Evolutionary conservation across 2,888 invertebrate species (phyloP).

Genomic region (Caenorhabditis sulstoni): DNA sequence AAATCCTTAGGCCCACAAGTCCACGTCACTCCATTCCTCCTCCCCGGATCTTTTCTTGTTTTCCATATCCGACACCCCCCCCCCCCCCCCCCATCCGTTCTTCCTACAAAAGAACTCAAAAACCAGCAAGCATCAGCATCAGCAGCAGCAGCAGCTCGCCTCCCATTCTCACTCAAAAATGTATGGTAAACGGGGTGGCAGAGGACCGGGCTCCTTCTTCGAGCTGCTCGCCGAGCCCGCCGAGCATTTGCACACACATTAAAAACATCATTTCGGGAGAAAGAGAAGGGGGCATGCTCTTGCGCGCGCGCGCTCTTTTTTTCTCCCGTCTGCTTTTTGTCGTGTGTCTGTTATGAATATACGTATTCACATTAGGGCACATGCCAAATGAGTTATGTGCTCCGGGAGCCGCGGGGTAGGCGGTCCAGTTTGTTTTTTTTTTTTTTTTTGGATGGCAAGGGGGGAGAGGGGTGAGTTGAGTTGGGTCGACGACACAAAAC

Average conservation of each 20-base stretch:
- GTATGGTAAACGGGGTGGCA: constrained; percentile 37
- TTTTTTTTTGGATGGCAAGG: background rate
- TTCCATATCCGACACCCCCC: too few species aligned
- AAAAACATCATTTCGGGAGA: constrained; percentile 39
- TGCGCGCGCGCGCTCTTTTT: background rate
- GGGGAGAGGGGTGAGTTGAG: too few species aligned
- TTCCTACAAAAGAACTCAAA: too few species aligned
- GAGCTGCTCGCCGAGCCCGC: background rate
- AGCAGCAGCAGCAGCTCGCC: too few species aligned
- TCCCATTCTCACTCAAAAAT: constrained; percentile 23
- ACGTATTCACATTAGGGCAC: constrained; percentile 38
- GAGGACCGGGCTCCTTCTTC: background rate
- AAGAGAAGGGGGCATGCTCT: too few species aligned
- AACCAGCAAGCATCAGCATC: too few species aligned
- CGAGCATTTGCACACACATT: constrained; percentile 31
- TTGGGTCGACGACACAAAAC: background rate
- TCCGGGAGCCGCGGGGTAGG: background rate
- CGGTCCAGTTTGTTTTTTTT: background rate
- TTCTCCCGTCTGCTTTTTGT: background rate
- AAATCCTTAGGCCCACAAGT: too few species aligned
- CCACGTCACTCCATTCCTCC: too few species aligned
- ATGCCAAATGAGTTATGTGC: constrained; percentile 37
- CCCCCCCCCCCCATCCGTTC: background rate
- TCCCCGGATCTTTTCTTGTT: background rate
- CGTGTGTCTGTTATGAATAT: constrained; percentile 9